A percentile compares a stretch with the other conserved stretches of the same genome.
These are phyloP conservation scores for Nomada goodeniana DNA, from an alignment of 2,888 invertebrate species.

Conservation along the genomic window DNA sequence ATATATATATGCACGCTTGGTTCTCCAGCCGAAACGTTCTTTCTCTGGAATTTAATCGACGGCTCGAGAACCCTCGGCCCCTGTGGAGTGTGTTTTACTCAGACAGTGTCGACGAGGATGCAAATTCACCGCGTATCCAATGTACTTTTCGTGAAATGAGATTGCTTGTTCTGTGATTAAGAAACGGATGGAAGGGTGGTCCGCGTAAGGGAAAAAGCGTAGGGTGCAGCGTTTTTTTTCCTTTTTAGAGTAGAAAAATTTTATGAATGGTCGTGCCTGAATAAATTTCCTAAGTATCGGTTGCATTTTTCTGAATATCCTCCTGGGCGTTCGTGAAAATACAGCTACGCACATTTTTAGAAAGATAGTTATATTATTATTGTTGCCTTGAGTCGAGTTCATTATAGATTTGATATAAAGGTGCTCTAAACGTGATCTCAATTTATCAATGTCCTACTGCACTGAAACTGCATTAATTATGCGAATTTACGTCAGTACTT, in stretches of 20 bases:
- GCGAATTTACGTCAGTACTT: too few relatives aligned
- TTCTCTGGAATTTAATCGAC: constrained; percentile 61
- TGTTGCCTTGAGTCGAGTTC: too few relatives aligned
- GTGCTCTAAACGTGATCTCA: too few relatives aligned
- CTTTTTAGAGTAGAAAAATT: neutral
- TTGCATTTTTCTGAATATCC: too few relatives aligned
- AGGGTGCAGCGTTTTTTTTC: too few relatives aligned
- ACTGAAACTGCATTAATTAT: too few relatives aligned
- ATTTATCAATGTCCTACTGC: too few relatives aligned
- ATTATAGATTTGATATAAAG: too few relatives aligned
- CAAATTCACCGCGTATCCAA: constrained; percentile 30
- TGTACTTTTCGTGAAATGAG: neutral
- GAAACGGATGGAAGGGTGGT: neutral
- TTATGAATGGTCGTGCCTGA: neutral
- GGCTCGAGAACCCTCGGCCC: constrained; percentile 21
- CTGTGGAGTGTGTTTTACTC: neutral
- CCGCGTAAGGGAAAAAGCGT: neutral
- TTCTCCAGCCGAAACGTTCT: constrained; percentile 28
- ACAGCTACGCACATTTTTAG: too few relatives aligned
- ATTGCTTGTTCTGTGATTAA: neutral
- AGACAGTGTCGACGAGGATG: constrained; percentile 4
- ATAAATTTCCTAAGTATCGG: too few relatives aligned
- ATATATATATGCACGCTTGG: constrained; percentile 6
- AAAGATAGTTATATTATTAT: too few relatives aligned
- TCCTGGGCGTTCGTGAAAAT: too few relatives aligned